These are phyloP conservation scores for Drepanosiphum platanoidis DNA, from an alignment of 2,888 invertebrate species.

Conservation along the genomic window DNA sequence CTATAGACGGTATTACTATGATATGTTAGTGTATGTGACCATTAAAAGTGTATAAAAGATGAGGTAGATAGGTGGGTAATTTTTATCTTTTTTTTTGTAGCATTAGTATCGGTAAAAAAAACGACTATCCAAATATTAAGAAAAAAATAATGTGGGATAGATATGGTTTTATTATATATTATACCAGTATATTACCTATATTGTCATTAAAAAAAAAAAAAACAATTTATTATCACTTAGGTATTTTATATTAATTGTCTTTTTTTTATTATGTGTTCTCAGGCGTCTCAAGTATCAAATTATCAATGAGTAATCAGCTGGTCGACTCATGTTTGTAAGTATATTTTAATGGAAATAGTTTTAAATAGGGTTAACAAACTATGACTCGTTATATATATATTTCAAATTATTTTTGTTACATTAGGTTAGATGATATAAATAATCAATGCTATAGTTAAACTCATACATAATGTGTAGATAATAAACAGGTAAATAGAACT, in stretches of 20 bases:
- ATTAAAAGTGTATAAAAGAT: too few relatives aligned
- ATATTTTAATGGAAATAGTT: constrained; percentile 10
- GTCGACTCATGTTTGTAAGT: constrained; percentile 61
- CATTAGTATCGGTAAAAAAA: too few relatives aligned
- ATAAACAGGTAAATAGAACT: too few relatives aligned
- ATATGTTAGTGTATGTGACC: neutral
- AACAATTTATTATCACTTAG: neutral
- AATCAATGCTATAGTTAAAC: neutral
- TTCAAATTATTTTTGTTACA: neutral
- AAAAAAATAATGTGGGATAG: too few relatives aligned
- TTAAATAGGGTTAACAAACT: neutral
- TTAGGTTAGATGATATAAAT: neutral
- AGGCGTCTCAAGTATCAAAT: constrained; percentile 30
- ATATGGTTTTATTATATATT: too few relatives aligned
- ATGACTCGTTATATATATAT: too few relatives aligned
- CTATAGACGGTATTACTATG: too few relatives aligned
- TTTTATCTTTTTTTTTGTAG: too few relatives aligned
- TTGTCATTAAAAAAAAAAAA: too few relatives aligned
- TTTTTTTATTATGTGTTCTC: constrained; percentile 8
- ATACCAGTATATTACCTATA: too few relatives aligned
- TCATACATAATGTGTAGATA: neutral
- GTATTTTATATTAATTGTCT: neutral
- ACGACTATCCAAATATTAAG: too few relatives aligned
- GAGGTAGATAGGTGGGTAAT: too few relatives aligned
- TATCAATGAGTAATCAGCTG: constrained; percentile 62